Conservation (phyloP, 37 sponge, comb jelly and placozoan genomes). For the Aplysina aerophoba region DNA sequence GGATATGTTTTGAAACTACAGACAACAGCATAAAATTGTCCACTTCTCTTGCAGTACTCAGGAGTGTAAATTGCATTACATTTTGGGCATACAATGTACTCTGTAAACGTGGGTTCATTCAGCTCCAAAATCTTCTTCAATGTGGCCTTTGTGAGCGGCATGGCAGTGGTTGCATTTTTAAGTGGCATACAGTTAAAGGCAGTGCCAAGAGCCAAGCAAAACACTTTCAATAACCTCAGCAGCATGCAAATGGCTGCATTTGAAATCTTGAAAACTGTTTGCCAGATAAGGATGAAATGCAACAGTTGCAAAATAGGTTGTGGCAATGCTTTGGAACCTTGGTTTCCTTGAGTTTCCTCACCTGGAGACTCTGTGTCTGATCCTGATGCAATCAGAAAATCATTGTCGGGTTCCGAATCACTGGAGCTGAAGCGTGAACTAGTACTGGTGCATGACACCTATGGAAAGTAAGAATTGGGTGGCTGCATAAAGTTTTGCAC, state of each 20-base stretch:
- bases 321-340: not conserved
- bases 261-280: not conserved
- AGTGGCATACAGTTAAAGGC: not conserved
- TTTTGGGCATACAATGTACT: constrained; percentile 53
- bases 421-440: too few species aligned
- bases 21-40: not conserved
- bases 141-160: not conserved
- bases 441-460: too few species aligned
- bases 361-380: too few species aligned
- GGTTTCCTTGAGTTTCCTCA: too few species aligned
- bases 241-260: constrained; percentile 2
- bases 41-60: constrained; percentile 1
- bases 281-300: not conserved
- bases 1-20: constrained; percentile 30
- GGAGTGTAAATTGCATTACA: constrained; percentile 27
- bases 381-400: too few species aligned
- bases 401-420: too few species aligned
- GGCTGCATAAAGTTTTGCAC: too few species aligned
- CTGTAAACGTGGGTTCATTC: not conserved
- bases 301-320: not conserved
- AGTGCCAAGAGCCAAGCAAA: not conserved
- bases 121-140: not conserved
- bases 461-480: too few species aligned
- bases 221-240: not conserved
- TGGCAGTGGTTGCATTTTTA: not conserved